Percentiles rank a stretch among this genome's conserved stretches.
Conservation (phyloP, 2,113 vertebrate species). For the Cygnus buccinator region DNA sequence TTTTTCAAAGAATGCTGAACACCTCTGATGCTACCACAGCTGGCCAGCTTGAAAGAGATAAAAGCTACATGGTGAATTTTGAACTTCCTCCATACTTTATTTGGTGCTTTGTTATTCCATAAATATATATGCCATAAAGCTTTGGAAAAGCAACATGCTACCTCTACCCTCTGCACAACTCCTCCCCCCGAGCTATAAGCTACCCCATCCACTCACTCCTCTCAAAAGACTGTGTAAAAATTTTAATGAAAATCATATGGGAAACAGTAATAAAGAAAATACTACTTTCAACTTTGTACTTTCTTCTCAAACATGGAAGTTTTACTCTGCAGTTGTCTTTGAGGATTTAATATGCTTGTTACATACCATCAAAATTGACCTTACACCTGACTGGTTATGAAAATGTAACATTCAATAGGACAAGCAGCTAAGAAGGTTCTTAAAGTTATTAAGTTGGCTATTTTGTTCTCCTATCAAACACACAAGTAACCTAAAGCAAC, state of each 20-base stretch:
- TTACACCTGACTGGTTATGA: accelerated
- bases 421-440: background rate
- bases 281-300: background rate
- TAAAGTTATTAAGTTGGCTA: background rate
- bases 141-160: background rate
- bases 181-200: background rate
- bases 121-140: background rate
- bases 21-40: background rate
- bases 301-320: background rate
- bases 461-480: background rate
- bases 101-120: background rate
- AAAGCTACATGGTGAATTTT: background rate
- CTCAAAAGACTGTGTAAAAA: background rate
- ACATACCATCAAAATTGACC: background rate
- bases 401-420: background rate
- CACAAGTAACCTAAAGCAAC: background rate
- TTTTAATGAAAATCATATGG: background rate
- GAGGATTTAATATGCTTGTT: background rate
- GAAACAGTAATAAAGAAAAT: background rate
- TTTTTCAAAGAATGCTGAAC: background rate
- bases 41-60: background rate
- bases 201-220: background rate
- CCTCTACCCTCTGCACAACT: background rate
- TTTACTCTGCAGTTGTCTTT: background rate
- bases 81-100: background rate